Base-by-base conservation (phyloP, 2,888 invertebrate species). In the Drosophila lacicola region DNA sequence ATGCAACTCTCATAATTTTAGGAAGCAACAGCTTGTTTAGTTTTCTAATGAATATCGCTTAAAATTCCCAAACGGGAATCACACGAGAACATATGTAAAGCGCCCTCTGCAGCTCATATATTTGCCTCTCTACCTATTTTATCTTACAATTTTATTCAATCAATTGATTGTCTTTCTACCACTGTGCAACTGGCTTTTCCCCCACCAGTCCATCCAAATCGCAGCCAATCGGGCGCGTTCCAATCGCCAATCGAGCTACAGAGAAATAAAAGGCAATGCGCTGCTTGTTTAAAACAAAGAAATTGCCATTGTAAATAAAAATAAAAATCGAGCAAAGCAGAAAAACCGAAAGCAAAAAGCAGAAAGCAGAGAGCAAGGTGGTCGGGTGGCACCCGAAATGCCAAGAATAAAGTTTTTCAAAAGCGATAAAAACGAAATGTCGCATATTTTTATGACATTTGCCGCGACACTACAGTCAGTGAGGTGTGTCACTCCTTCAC, bases 361-460 rank as follows among this genome's bases (percentile, higher is more conserved):
- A 54, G 56, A 56, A 33, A 66, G 39, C 44, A 63, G 62, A 66
- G 44, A 74, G 61, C 72, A 70, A 57, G 61, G 57, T 45, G 65
- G 65, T 56, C 33, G 58, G 64, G 63, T 58, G 65, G 64, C 64
- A 66, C 51, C 65, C 64, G 55, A 84, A 76, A 44, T 57, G 75
- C 70, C 79, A 83, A 89, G 80, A 91, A 90, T 86, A 88, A 88
- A 91, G 91, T 91, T 91, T 91, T 91, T 91, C 90, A 89, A 91
- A 91, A 90, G 91, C 90, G 91, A 92, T 92, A 92, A 92, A 92
- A 91, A 89, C 91, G 91, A 92, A 92, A 92, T 92, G 92, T 91
- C 92, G 91, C 92, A 92, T 91, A 91, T 91, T 92, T 92, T 92
- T 92, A 91, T 92, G 92, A 92, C 92, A 91, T 87, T 90, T 85